Evolutionary conservation across 1,140 invertebrate species (phyloP), one percentile per base, ranked within the genome.

Genomic region (Tetramorium simillimum): DNA sequence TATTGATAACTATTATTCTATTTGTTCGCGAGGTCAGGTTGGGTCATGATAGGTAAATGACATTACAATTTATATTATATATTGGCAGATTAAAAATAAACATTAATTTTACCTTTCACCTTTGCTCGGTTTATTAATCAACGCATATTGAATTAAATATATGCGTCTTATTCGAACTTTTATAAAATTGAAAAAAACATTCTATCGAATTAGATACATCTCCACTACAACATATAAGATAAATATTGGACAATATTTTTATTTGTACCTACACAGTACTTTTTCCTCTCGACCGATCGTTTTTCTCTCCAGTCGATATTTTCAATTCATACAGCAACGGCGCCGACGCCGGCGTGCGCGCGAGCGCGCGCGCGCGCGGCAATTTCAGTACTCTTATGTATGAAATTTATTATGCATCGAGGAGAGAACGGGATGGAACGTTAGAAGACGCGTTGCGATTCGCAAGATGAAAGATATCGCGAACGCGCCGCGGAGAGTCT

Each of bases 351-450:
- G 3, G 28, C 28, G 28, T 10, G 37, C n/a, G n/a, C n/a, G n/a
- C n/a, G n/a, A n/a, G n/a, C n/a, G n/a, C n/a, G n/a, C n/a, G n/a
- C n/a, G n/a, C n/a, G n/a, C n/a, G 43, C 76, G 21, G 16, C 76
- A 65, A 70, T 81, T 72, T 12, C n/a, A 40, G 56, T 46, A 43
- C 40, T 58, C n/a, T 82, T 72, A 77, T 33, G 58, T 51, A 85
- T 85, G 70, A 85, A 78, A 78, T 85, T 63, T 85, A 85, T 78
- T 63, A 78, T 78, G 75, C 82, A 78, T 85, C 58, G 51, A 62
- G 18, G 3, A 40, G 56, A 60, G 53, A 81, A 37, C 40, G 56
- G 10, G 78, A n/a, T 51, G 14, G 65, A 46, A 77, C 60, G 73
- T 63, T 85, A 78, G 72, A 70, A 69, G 46, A 65, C 49, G 62